Evolutionary conservation across 2,113 vertebrate genomes (phyloP).

Genomic region (Myrmecophaga tridactyla): DNA sequence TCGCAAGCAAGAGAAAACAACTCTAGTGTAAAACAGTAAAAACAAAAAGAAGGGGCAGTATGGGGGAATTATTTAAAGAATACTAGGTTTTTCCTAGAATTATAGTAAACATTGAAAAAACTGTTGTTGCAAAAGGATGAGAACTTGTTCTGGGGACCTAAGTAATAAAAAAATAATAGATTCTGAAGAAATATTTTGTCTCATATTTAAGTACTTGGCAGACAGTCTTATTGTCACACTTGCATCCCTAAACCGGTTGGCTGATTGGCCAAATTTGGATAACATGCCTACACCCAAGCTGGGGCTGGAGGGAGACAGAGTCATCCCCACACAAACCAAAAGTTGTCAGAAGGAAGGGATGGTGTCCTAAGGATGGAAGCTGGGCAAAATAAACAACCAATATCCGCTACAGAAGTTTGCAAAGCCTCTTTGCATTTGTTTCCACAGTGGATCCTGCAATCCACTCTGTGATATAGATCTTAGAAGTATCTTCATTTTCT

Average conservation of each 20-base stretch:
- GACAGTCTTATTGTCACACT: background rate
- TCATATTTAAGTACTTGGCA: background rate
- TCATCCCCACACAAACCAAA: background rate
- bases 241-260: background rate
- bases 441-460: background rate
- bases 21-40: background rate
- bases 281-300: background rate
- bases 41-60: background rate
- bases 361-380: background rate
- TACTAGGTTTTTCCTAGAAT: background rate
- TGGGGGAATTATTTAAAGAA: background rate
- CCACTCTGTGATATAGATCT: background rate
- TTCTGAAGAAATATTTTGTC: background rate
- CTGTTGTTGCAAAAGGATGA: background rate
- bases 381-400: background rate
- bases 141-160: background rate
- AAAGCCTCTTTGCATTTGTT: background rate
- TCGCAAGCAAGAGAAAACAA: background rate
- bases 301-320: background rate
- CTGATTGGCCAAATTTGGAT: background rate
- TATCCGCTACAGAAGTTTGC: background rate
- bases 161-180: background rate
- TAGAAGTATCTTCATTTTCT: background rate
- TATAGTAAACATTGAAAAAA: background rate
- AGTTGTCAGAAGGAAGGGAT: background rate